Evolutionary conservation across 2,113 vertebrate species (phyloP), one percentile per base, ranked within the genome.

Genomic region (Pungitius pungitius): DNA sequence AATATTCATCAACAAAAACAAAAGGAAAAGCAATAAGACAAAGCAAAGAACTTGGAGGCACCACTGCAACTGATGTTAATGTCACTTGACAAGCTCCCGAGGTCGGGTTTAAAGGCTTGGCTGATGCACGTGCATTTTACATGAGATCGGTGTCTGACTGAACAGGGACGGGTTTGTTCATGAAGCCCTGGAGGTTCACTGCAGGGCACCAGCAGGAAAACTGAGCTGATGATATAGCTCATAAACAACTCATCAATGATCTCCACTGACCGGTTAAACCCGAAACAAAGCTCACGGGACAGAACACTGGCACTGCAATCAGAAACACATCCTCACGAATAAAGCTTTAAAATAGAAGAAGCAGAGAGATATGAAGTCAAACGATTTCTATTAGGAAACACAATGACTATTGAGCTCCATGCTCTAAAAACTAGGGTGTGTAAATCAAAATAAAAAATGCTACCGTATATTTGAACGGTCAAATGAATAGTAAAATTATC

Each of bases 91-190:
- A 30, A 9, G 51, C 20, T 62, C 26, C 24, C 56, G 74, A 22
- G 27, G 68, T 27, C 26, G 47, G 37, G 13, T 9, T 39, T 56
- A 33, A n/a, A 52, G 39, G 26, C 54, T 66, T 27, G 68, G 73
- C 42, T 45, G 13, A 51, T 51, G 18, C 49, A 59, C 17, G 26
- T 37, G 30, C 59, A 62, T 84, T 60, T 72, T 82, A 58, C 20
- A 71, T 75, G 62, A 60, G 57, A 69, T 77, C n/a, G 8, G 75
- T 51, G 54, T 49, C 12, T 3, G 1, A 7, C 30, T 55, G 37
- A 39, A 42, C 20, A 2, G 11, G 26, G 26, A 55, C 49, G 56
- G 51, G 47, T 78, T 75, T 45, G 14, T 13, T 69, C 58, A 42
- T 30, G 22, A 39, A 27, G 33, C 18, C 40, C 24, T 35, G 27